A percentile compares a stretch with the other conserved stretches of the same genome.
Evolutionary conservation across 2,888 invertebrate species (phyloP).

Genomic region (Drosophila engyochracea): DNA sequence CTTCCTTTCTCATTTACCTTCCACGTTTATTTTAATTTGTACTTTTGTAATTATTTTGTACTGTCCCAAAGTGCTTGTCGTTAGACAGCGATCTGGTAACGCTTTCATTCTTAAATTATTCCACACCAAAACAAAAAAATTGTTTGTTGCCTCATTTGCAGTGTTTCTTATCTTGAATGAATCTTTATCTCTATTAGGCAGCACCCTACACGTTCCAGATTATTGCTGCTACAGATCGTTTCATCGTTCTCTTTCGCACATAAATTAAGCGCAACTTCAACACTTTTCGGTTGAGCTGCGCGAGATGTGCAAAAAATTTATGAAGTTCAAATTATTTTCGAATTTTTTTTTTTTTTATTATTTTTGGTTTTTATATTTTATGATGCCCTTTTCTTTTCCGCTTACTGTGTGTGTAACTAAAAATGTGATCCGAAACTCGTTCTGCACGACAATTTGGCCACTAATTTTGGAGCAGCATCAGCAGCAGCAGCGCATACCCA

Average conservation of each 20-base stretch:
- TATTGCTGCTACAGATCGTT: constrained; percentile 8
- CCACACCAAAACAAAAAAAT: constrained; percentile 2
- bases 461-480: constrained; percentile 60
- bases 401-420: constrained; percentile 71
- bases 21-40: constrained; percentile 9
- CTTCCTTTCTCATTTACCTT: constrained; percentile 20
- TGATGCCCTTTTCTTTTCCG: constrained; percentile 24
- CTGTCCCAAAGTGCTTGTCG: not conserved
- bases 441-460: constrained; percentile 72
- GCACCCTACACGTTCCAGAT: constrained; percentile 22
- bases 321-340: constrained; percentile 52
- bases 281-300: constrained; percentile 43
- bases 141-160: not conserved
- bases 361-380: not conserved
- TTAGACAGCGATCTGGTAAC: not conserved
- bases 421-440: constrained; percentile 72
- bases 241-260: constrained; percentile 25
- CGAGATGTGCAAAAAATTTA: constrained; percentile 38
- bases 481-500: constrained; percentile 38
- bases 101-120: not conserved
- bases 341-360: constrained; percentile 8
- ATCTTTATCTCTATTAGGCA: constrained; percentile 32
- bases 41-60: constrained; percentile 5
- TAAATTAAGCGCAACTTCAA: constrained; percentile 47
- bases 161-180: constrained; percentile 26